A percentile compares a stretch with the other conserved stretches of the same genome.
Evolutionary conservation across 2,797 vertebrate genomes (phyloP).

Genomic region (Sternarchorhynchus goeldii): DNA sequence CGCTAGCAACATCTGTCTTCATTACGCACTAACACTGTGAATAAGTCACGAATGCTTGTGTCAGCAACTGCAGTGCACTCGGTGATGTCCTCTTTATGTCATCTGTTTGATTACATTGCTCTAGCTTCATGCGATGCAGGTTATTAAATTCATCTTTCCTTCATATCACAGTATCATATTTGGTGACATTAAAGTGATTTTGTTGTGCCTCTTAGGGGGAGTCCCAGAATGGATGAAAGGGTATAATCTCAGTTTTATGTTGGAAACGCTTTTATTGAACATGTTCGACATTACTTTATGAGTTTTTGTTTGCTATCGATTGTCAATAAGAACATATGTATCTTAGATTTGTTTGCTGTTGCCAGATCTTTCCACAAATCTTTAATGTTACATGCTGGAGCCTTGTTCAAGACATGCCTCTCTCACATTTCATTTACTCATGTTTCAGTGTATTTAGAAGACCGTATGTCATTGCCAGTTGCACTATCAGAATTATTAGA

Average conservation of each 20-base stretch:
- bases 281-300: constrained; percentile 9
- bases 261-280: constrained; percentile 29
- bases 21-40: constrained; percentile 43
- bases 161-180: not conserved
- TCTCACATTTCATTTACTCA: not conserved
- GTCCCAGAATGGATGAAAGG: not conserved
- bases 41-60: constrained; percentile 49
- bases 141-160: constrained; percentile 41
- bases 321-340: not conserved
- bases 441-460: constrained; percentile 24
- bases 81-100: constrained; percentile 30
- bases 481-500: constrained; percentile 3
- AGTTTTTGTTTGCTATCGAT: not conserved
- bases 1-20: constrained; percentile 42
- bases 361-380: not conserved
- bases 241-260: constrained; percentile 10
- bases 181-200: constrained; percentile 23
- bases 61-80: constrained; percentile 44
- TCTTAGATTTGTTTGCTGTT: not conserved
- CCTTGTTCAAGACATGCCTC: not conserved
- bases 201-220: constrained; percentile 8
- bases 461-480: not conserved
- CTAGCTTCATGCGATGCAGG: constrained; percentile 16
- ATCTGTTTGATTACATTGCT: constrained; percentile 32
- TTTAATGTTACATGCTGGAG: not conserved